These are phyloP conservation scores for Drosophila lutescens DNA, from an alignment of 2,888 invertebrate genomes.

Conservation along the genomic window DNA sequence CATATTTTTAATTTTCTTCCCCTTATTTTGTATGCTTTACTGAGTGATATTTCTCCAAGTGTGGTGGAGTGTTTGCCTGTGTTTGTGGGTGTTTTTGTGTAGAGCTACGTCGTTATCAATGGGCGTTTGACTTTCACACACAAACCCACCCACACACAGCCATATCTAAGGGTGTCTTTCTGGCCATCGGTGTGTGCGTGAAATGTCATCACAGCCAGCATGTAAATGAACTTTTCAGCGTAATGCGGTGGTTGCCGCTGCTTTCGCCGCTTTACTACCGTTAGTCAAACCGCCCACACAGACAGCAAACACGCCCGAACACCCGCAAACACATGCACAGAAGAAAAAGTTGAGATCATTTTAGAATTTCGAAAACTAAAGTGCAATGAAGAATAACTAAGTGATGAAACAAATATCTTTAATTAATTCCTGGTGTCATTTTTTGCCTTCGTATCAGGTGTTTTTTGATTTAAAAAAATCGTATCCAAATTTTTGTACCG, in stretches of 20 bases:
- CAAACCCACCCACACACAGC: slow-evolving; percentile 18
- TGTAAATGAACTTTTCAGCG: slow-evolving; percentile 80
- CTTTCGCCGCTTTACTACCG: slow-evolving; percentile 25
- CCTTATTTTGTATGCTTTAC: too few relatives aligned
- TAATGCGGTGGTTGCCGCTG: slow-evolving; percentile 56
- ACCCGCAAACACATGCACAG: slow-evolving; percentile 15
- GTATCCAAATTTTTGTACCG: background rate
- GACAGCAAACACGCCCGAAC: slow-evolving; percentile 35
- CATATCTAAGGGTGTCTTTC: slow-evolving; percentile 39
- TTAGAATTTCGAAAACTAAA: background rate
- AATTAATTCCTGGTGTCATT: too few relatives aligned
- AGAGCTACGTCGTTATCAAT: slow-evolving; percentile 65
- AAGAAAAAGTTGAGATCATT: background rate
- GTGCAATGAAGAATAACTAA: background rate
- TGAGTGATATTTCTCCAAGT: background rate
- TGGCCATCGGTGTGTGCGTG: slow-evolving; percentile 35
- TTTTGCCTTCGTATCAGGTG: too few relatives aligned
- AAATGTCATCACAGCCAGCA: slow-evolving; percentile 77
- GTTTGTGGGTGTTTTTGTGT: slow-evolving; percentile 11
- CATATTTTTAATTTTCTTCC: too few relatives aligned
- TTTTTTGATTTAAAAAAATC: background rate
- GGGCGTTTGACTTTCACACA: slow-evolving; percentile 59
- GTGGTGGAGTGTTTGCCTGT: slow-evolving; percentile 13
- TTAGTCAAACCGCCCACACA: slow-evolving; percentile 41
- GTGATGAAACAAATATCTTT: background rate